Conservation (phyloP, 2,888 invertebrate species). For the Rhamnusium bicolor region DNA sequence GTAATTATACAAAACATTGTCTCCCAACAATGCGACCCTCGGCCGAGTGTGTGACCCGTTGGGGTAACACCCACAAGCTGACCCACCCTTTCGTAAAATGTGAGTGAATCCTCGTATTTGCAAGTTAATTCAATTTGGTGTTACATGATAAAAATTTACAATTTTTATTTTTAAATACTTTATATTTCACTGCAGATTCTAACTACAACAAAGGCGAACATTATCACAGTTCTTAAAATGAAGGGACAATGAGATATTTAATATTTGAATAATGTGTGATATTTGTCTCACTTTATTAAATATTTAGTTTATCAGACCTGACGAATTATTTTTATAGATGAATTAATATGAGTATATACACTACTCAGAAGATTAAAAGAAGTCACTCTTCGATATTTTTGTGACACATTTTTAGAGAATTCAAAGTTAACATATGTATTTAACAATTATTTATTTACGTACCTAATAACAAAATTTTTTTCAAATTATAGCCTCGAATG, state of each 20-base stretch:
- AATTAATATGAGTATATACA: no score
- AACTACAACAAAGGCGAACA: conserved; percentile 2
- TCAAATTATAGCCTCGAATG: no score
- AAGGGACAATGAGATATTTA: not conserved
- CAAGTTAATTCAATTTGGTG: conserved; percentile 29
- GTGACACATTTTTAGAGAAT: no score
- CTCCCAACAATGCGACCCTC: conserved; percentile 63
- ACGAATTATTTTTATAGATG: no score
- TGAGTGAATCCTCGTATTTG: conserved; percentile 23
- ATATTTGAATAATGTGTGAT: not conserved
- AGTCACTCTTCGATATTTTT: no score
- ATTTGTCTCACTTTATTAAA: no score
- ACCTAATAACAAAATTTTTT: no score
- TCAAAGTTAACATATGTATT: no score
- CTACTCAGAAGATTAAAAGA: no score
- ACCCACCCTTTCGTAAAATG: conserved; percentile 27
- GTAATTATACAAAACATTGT: conserved; percentile 67
- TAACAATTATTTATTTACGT: no score
- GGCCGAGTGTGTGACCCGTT: conserved; percentile 41
- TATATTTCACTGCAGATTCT: not conserved
- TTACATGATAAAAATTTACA: conserved; percentile 29
- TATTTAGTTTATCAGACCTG: no score
- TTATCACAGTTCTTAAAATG: not conserved
- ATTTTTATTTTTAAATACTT: not conserved
- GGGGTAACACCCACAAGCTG: conserved; percentile 23